Percentiles rank a stretch among this genome's conserved stretches.
phyloP scores from a whole-genome alignment of 2,888 invertebrate genomes.

The Argyresthia albistria region DNA sequence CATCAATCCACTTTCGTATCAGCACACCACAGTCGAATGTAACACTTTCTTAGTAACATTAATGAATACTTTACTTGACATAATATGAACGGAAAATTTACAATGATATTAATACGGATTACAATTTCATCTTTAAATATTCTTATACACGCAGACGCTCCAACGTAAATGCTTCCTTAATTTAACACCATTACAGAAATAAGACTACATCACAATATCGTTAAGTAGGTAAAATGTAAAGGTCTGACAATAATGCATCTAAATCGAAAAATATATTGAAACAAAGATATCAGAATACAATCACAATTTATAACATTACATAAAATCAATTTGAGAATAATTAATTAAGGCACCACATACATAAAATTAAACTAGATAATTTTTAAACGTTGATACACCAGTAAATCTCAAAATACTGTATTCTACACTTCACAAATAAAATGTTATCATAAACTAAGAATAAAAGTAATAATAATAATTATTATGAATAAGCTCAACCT shows the following conservation, averaged over 20 bases:
- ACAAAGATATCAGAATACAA: constrained; percentile 21
- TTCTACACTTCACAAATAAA: constrained; percentile 33
- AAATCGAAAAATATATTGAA: constrained; percentile 17
- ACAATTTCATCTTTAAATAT: not conserved
- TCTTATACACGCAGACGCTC: not conserved
- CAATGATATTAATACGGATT: constrained; percentile 27
- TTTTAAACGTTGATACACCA: constrained; percentile 40
- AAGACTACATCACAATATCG: constrained; percentile 2
- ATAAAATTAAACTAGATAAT: constrained; percentile 35
- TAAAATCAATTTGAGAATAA: constrained; percentile 24
- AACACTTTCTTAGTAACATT: constrained; percentile 41
- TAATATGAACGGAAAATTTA: constrained; percentile 34
- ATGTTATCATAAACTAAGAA: constrained; percentile 19
- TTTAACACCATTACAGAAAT: not conserved
- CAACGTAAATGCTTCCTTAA: constrained; percentile 1
- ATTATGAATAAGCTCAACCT: constrained; percentile 19
- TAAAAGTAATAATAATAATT: constrained; percentile 11
- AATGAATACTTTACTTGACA: constrained; percentile 29
- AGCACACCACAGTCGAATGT: constrained; percentile 10
- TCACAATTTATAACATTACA: constrained; percentile 22
- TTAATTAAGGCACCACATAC: constrained; percentile 63
- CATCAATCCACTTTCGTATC: constrained; percentile 1
- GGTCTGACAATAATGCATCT: not conserved
- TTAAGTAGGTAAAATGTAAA: constrained; percentile 1
- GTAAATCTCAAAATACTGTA: constrained; percentile 55